phyloP scores from a whole-genome alignment of 2,113 vertebrate genomes.

The Drymodes brunneopygia region DNA sequence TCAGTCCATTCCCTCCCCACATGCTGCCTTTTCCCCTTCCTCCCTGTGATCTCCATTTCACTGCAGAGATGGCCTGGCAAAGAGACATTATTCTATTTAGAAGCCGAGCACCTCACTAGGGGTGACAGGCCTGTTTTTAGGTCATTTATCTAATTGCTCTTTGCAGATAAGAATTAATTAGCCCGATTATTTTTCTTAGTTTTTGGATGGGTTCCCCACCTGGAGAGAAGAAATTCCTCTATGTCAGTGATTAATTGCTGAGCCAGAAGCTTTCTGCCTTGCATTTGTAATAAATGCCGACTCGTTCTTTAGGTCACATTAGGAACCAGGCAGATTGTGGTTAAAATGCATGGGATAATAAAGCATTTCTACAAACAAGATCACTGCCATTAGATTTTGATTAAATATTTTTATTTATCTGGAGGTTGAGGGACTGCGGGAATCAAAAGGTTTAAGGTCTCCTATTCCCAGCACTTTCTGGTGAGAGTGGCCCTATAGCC shows the following conservation, averaged over 20 bases:
- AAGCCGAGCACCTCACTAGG: slow-evolving; percentile 83
- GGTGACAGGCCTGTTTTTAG: slow-evolving; percentile 89
- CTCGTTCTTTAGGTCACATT: slow-evolving; percentile 71
- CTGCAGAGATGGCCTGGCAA: slow-evolving; percentile 73
- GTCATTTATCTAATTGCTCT: slow-evolving; percentile 96
- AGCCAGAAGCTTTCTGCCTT: slow-evolving; percentile 86
- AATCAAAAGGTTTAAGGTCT: slow-evolving; percentile 30
- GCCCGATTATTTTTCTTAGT: slow-evolving; percentile 93
- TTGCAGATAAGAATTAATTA: slow-evolving; percentile 99
- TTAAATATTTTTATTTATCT: slow-evolving; percentile 77
- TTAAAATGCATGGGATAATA: slow-evolving; percentile 69
- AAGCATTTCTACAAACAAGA: slow-evolving; percentile 73
- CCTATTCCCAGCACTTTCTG: not conserved
- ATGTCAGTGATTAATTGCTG: slow-evolving; percentile 95
- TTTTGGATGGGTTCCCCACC: slow-evolving; percentile 94
- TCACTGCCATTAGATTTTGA: slow-evolving; percentile 68
- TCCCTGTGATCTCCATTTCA: slow-evolving; percentile 74
- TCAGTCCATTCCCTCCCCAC: slow-evolving; percentile 53
- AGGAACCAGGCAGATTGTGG: slow-evolving; percentile 66
- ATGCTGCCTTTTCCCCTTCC: slow-evolving; percentile 46
- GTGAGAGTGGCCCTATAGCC: not conserved
- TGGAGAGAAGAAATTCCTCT: slow-evolving; percentile 92
- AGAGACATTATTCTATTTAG: slow-evolving; percentile 83
- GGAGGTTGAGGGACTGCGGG: slow-evolving; percentile 8
- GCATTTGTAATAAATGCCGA: slow-evolving; percentile 80